These are phyloP conservation scores for Sebastes glaucus DNA, from an alignment of 2,797 vertebrate genomes.

Conservation along the genomic window DNA sequence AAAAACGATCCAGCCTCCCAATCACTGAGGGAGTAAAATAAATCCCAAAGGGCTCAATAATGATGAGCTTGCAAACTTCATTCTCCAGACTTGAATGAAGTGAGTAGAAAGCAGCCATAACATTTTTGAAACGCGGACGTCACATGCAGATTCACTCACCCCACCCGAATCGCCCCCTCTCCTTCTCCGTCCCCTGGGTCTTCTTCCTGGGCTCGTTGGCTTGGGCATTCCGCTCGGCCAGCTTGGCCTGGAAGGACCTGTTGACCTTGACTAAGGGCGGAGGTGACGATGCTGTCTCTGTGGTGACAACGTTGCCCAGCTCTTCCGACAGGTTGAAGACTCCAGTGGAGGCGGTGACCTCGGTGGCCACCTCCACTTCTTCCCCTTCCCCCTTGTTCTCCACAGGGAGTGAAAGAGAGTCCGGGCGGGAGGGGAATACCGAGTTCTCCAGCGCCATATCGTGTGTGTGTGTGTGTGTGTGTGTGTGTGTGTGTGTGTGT, in stretches of 20 bases:
- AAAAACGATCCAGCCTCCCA: background rate
- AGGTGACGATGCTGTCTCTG: constrained; percentile 68
- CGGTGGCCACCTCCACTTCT: constrained; percentile 69
- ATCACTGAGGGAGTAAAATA: background rate
- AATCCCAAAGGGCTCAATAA: background rate
- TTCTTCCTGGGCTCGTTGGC: constrained; percentile 79
- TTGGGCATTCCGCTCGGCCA: constrained; percentile 80
- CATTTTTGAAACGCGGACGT: background rate
- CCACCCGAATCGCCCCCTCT: constrained; percentile 82
- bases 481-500: constrained; percentile 5
- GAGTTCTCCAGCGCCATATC: constrained; percentile 90
- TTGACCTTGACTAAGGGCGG: constrained; percentile 58
- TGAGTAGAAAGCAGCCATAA: background rate
- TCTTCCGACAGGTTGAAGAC: constrained; percentile 79
- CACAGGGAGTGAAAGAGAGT: constrained; percentile 81
- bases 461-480: constrained; percentile 6
- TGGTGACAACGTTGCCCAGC: constrained; percentile 81
- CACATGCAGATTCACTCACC: constrained; percentile 69
- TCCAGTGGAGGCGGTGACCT: constrained; percentile 58
- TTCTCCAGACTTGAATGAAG: background rate
- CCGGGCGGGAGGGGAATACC: constrained; percentile 79
- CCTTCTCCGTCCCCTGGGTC: constrained; percentile 71
- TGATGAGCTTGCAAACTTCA: background rate
- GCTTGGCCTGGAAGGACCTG: constrained; percentile 81
- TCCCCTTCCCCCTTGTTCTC: constrained; percentile 77